Evolutionary conservation across 2,113 vertebrate species (phyloP).

Genomic region (Zonotrichia leucophrys): DNA sequence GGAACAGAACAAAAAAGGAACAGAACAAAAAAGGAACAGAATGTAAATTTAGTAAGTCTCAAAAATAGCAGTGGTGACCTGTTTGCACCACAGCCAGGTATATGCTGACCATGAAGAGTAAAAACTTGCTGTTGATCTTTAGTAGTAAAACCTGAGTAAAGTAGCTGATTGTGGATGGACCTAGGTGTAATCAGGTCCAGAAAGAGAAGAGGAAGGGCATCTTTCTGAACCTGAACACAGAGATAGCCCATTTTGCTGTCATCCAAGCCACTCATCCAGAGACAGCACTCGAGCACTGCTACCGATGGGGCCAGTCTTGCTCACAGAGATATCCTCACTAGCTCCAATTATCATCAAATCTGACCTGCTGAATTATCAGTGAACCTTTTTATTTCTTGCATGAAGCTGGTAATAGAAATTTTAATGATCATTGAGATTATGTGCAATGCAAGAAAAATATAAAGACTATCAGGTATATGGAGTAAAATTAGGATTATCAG

Average conservation of each 20-base stretch:
- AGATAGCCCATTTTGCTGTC: not conserved
- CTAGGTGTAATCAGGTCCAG: not conserved
- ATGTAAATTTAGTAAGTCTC: not conserved
- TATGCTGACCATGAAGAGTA: not conserved
- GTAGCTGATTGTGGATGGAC: not conserved
- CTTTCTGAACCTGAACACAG: not conserved
- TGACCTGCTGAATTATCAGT: not conserved
- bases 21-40: not conserved
- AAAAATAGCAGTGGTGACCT: not conserved
- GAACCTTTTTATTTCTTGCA: constrained; percentile 7
- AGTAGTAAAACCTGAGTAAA: not conserved
- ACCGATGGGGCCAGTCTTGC: not conserved
- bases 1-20: not conserved
- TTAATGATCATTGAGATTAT: not conserved
- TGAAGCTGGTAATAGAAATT: not conserved
- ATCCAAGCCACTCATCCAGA: not conserved
- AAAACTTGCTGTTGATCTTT: not conserved
- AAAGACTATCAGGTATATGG: not conserved
- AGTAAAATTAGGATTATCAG: not conserved
- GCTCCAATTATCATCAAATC: not conserved
- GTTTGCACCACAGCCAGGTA: not conserved
- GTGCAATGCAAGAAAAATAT: not conserved
- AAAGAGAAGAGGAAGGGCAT: not conserved
- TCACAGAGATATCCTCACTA: not conserved
- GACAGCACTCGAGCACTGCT: not conserved